These are phyloP conservation scores for Teleogryllus oceanicus DNA, from an alignment of 2,888 invertebrate genomes.

Conservation along the genomic window DNA sequence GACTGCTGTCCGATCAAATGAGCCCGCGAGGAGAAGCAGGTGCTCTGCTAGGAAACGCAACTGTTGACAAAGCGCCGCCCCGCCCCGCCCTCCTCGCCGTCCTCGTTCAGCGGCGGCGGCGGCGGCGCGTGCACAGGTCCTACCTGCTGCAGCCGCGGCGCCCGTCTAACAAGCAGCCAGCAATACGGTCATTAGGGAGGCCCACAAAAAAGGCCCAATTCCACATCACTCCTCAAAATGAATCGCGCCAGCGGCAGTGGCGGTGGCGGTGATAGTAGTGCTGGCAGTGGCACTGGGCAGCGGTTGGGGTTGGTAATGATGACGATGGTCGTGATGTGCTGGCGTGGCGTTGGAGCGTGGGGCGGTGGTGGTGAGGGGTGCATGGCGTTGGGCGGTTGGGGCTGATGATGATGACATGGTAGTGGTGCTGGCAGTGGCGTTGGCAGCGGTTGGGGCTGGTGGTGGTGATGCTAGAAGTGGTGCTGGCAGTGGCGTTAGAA, in stretches of 20 bases:
- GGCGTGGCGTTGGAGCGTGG: too few relatives aligned
- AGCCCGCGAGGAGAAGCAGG: not conserved
- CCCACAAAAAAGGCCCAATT: not conserved
- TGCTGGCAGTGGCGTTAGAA: too few relatives aligned
- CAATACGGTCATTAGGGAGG: not conserved
- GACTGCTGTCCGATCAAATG: too few relatives aligned
- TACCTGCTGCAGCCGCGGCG: not conserved
- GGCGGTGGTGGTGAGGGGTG: too few relatives aligned
- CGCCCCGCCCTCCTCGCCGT: not conserved
- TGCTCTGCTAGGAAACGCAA: not conserved
- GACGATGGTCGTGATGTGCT: too few relatives aligned
- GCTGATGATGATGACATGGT: too few relatives aligned
- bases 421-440: too few relatives aligned
- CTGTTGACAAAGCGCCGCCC: not conserved
- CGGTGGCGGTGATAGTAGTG: not conserved
- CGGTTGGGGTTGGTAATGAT: too few relatives aligned
- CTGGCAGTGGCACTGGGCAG: too few relatives aligned
- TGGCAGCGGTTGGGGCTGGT: too few relatives aligned
- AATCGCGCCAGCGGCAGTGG: not conserved
- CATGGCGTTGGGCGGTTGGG: too few relatives aligned
- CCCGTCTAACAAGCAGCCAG: not conserved
- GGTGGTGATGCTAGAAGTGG: too few relatives aligned
- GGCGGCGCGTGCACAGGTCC: not conserved
- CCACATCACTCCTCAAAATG: constrained; percentile 9
- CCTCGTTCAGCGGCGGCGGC: not conserved